phyloP scores from a whole-genome alignment of 2,113 vertebrate species.

The Candoia aspera region DNA sequence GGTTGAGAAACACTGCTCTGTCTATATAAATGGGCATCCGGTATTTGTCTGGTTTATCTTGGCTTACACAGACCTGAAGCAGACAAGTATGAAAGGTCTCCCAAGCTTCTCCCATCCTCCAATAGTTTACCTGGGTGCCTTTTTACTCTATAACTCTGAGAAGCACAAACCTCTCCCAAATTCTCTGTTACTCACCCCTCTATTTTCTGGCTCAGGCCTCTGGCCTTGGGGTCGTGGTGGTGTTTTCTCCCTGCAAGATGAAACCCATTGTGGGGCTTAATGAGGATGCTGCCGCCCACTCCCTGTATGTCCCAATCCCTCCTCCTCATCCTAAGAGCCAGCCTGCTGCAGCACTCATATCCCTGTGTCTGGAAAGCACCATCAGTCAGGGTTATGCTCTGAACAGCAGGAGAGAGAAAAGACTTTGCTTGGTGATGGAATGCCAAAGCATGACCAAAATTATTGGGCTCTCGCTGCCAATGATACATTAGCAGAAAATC shows the following conservation, averaged over 20 bases:
- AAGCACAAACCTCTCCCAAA: not conserved
- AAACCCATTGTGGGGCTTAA: not conserved
- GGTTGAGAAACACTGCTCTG: too few relatives aligned
- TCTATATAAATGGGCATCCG: not conserved
- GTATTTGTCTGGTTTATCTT: not conserved
- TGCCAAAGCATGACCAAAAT: not conserved
- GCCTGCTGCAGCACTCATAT: not conserved
- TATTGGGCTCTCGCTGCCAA: not conserved
- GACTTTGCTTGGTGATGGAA: not conserved
- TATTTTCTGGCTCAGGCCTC: constrained; percentile 96
- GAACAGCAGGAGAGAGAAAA: not conserved
- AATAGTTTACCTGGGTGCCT: not conserved
- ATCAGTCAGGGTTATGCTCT: not conserved
- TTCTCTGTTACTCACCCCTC: constrained; percentile 83
- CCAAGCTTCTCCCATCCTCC: too few relatives aligned
- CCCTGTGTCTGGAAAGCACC: not conserved
- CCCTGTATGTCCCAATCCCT: not conserved
- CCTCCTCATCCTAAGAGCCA: not conserved
- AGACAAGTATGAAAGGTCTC: not conserved
- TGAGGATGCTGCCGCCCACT: not conserved
- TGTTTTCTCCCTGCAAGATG: constrained; percentile 88
- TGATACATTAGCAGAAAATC: not conserved
- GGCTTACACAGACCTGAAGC: not conserved
- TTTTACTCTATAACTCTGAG: not conserved
- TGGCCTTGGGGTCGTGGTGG: constrained; percentile 97